Evolutionary conservation across 1,140 invertebrate species (phyloP).

Genomic region (Cydia pomonella): DNA sequence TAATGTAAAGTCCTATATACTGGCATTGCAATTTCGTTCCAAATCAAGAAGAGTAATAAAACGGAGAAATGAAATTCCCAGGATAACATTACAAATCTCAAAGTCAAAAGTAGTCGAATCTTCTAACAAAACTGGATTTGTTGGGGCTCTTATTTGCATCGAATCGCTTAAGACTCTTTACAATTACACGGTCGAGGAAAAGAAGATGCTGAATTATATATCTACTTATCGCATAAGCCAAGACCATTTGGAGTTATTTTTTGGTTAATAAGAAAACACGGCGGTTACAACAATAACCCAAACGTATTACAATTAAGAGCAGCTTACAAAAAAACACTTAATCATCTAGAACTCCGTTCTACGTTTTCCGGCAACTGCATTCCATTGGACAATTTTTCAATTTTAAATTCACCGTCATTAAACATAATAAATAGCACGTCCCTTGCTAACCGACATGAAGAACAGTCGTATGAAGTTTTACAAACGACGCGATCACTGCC

Average conservation of each 20-base stretch:
- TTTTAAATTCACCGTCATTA: slow-evolving; percentile 35
- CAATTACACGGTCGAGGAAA: slow-evolving; percentile 34
- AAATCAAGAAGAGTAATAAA: slow-evolving; percentile 36
- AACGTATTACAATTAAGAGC: slow-evolving; percentile 42
- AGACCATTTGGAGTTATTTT: slow-evolving; percentile 45
- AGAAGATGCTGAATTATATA: slow-evolving; percentile 36
- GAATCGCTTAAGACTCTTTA: slow-evolving; percentile 39
- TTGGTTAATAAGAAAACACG: slow-evolving; percentile 40
- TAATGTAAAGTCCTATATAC: slow-evolving; percentile 34
- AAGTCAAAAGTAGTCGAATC: slow-evolving; percentile 38
- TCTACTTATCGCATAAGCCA: slow-evolving; percentile 39
- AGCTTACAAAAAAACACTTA: slow-evolving; percentile 41
- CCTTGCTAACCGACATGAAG: slow-evolving; percentile 27
- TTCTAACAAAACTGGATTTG: slow-evolving; percentile 40
- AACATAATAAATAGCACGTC: slow-evolving; percentile 2
- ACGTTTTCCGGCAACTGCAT: slow-evolving; percentile 41
- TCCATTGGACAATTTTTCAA: slow-evolving; percentile 44
- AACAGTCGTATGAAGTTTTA: slow-evolving; percentile 28
- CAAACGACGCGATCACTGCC: slow-evolving; percentile 20
- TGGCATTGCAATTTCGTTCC: neutral
- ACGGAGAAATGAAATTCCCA: neutral
- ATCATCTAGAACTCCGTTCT: slow-evolving; percentile 39
- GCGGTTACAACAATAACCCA: slow-evolving; percentile 44
- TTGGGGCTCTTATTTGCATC: slow-evolving; percentile 40
- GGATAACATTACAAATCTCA: slow-evolving; percentile 36